Conservation (phyloP, 1,140 invertebrate species). For the Anthonomus grandis region DNA sequence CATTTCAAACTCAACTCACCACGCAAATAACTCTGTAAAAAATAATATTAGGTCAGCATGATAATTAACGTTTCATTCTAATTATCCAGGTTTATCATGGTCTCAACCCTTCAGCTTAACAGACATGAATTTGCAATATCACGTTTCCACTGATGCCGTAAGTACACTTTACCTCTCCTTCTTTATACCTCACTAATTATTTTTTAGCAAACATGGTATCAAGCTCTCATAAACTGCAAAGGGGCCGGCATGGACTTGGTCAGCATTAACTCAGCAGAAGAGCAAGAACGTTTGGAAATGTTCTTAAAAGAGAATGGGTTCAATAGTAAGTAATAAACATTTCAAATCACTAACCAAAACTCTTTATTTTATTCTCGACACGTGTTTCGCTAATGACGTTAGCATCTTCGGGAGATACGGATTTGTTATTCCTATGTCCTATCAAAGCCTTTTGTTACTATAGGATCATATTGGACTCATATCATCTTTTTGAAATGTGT, state of each 20-base stretch:
- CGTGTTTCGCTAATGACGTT: no score
- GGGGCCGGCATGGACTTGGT: conserved; percentile 19
- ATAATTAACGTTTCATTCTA: no score
- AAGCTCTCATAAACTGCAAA: conserved; percentile 23
- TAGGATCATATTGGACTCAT: no score
- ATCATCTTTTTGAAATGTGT: no score
- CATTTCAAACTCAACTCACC: no score
- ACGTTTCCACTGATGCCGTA: neutral
- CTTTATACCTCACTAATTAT: neutral
- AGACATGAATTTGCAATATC: neutral
- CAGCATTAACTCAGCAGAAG: conserved; percentile 8
- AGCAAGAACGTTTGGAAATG: conserved; percentile 6
- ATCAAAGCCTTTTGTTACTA: no score
- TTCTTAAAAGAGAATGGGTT: conserved; percentile 12
- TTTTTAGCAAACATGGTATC: conserved; percentile 23
- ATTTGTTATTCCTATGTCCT: no score
- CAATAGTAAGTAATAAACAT: conserved; percentile 12
- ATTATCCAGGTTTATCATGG: neutral
- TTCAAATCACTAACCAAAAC: no score
- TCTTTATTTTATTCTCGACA: no score
- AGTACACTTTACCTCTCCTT: neutral
- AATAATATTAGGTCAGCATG: no score
- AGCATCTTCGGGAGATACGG: no score
- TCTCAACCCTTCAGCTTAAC: neutral
- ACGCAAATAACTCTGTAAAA: no score